A percentile compares a stretch with the other conserved stretches of the same genome.
phyloP scores from a whole-genome alignment of 2,113 vertebrate genomes.

The Piprites chloris region DNA sequence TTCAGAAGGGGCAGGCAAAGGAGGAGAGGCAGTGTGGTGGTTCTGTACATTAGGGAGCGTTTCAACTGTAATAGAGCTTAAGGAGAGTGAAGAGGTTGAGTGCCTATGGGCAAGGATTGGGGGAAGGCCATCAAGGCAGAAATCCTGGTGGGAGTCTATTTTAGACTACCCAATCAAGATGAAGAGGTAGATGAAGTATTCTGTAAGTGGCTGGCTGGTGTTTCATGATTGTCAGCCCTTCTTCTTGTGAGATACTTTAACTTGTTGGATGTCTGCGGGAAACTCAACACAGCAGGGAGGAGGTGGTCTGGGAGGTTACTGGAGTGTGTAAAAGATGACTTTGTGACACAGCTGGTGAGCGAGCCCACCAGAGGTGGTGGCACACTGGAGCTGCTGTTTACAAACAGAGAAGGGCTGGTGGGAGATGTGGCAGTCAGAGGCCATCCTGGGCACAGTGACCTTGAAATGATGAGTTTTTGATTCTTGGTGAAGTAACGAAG shows the following conservation, averaged over 20 bases:
- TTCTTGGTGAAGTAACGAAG: neutral
- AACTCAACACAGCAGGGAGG: neutral
- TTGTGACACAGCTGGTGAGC: neutral
- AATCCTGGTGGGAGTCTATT: neutral
- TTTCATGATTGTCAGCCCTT: neutral
- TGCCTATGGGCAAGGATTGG: neutral
- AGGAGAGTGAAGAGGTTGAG: neutral
- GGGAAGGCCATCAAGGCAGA: neutral
- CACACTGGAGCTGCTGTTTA: neutral
- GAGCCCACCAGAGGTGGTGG: neutral
- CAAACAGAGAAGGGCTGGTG: neutral
- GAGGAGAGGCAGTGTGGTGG: neutral
- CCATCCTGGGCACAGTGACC: neutral
- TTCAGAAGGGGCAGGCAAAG: neutral
- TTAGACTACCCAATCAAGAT: neutral
- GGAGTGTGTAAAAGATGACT: neutral
- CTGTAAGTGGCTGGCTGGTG: neutral
- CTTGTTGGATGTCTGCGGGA: neutral
- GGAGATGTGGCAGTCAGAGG: no score
- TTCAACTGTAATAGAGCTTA: neutral
- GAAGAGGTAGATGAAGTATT: neutral
- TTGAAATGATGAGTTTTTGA: neutral
- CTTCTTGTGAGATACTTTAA: neutral
- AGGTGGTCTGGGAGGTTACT: neutral
- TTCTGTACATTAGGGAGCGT: neutral